Evolutionary conservation across 2,888 invertebrate species (phyloP), one percentile per base, ranked within the genome.

Genomic region (Catocala nupta): DNA sequence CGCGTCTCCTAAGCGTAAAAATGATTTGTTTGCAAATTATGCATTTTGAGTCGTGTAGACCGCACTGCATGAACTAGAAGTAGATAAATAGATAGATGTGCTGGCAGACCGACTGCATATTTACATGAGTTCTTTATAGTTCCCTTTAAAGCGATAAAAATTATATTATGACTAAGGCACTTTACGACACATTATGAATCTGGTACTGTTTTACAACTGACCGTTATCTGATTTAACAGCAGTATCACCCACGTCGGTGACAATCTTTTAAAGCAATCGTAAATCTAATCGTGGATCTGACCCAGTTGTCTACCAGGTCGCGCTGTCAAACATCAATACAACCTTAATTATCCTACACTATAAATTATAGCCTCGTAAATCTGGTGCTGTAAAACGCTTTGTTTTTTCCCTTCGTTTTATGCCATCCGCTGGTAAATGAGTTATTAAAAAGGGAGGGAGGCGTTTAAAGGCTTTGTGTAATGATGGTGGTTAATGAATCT

Each of bases 261-360:
- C 64, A 52, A 70, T 72, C 64, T 63, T 65, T 44, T 45, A 58
- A 74, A 72, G 57, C 34, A 65, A 63, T 71, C 49, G 47, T 66
- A 63, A 64, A 54, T 55, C 59, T 74, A 72, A 70, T 79, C 68
- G 68, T 55, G 73, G 70, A 68, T 74, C 73, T 81, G 81, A 83
- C 83, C 83, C 69, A 78, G 70, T 82, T 83, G 13, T 12, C 47
- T 71, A 76, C 70, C 71, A 70, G 77, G 74, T 77, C 81, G 74
- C 59, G 66, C 77, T 82, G 84, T 81, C 84, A 78, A 79, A 82
- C 63, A 70, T 69, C 74, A 80, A 80, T 84, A 81, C 75, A 79
- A 70, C 74, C 69, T 76, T 84, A 80, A 85, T 83, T 80, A 80
- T 75, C 76, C 67, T 70, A 58, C 68, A 73, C 81, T 73, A 77